Conservation (phyloP, 1,140 invertebrate genomes). For the Zaprionus nigranus region DNA sequence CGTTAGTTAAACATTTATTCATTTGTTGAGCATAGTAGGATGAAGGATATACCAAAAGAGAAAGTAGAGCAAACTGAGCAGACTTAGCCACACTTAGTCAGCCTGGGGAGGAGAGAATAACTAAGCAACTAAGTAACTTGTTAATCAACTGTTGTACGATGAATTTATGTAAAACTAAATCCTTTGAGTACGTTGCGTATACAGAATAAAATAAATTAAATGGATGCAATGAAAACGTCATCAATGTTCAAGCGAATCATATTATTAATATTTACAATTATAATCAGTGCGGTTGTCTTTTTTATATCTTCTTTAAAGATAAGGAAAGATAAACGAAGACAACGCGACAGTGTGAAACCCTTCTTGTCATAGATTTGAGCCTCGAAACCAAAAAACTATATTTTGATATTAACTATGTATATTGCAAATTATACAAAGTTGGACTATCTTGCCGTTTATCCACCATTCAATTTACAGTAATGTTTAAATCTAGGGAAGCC, state of each 20-base stretch:
- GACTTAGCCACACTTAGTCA: neutral
- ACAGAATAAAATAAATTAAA: conserved; percentile 43
- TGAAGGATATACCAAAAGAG: conserved; percentile 31
- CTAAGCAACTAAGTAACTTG: conserved; percentile 42
- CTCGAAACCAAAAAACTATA: too few relatives aligned
- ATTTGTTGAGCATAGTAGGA: conserved; percentile 25
- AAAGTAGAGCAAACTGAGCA: conserved; percentile 9
- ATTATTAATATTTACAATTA: too few relatives aligned
- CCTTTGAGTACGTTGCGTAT: conserved; percentile 58
- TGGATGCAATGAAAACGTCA: conserved; percentile 22
- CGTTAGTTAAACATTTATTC: conserved; percentile 28
- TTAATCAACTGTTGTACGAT: conserved; percentile 71
- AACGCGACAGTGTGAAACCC: too few relatives aligned
- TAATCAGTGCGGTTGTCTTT: too few relatives aligned
- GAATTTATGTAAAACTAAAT: conserved; percentile 66
- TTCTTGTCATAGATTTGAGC: too few relatives aligned
- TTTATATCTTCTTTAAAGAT: too few relatives aligned
- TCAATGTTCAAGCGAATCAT: neutral
- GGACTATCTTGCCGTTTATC: too few relatives aligned
- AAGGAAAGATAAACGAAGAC: too few relatives aligned
- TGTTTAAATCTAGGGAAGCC: too few relatives aligned
- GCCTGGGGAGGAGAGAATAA: neutral
- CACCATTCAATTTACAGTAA: too few relatives aligned
- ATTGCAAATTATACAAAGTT: too few relatives aligned
- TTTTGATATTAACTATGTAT: too few relatives aligned